Percentiles rank a stretch among this genome's conserved stretches.
phyloP scores from a whole-genome alignment of 2,797 vertebrate genomes.

The Lemur catta region DNA sequence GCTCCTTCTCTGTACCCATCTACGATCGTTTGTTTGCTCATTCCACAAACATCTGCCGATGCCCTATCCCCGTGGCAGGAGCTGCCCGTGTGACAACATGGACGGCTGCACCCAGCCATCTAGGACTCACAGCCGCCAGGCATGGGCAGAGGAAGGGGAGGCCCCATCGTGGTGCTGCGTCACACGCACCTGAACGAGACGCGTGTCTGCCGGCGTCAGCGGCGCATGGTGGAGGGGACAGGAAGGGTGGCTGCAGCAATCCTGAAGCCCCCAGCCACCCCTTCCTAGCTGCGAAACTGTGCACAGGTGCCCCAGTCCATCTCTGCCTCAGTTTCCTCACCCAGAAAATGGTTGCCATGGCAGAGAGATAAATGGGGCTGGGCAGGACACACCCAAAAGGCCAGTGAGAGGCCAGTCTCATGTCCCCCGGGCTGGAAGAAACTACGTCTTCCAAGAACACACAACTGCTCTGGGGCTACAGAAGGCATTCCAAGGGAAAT shows the following conservation, averaged over 20 bases:
- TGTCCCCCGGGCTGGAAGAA: background rate
- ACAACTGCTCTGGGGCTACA: rapidly evolving
- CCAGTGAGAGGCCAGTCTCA: background rate
- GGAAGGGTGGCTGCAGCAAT: rapidly evolving
- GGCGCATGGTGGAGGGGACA: rapidly evolving
- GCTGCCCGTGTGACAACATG: background rate
- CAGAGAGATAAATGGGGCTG: rapidly evolving
- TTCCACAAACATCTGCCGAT: too few species aligned
- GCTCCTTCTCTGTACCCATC: background rate
- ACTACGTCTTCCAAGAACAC: background rate
- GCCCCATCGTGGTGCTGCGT: too few species aligned
- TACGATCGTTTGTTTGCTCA: rapidly evolving
- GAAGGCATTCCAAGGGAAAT: rapidly evolving
- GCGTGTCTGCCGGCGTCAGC: rapidly evolving
- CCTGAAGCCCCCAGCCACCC: background rate
- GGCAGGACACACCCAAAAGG: background rate
- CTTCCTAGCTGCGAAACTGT: too few species aligned
- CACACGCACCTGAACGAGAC: rapidly evolving
- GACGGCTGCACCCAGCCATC: background rate
- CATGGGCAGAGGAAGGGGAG: rapidly evolving
- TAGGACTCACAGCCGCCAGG: background rate
- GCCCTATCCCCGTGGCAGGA: rapidly evolving
- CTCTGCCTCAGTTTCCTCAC: background rate
- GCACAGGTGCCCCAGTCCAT: background rate
- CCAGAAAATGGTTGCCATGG: background rate